A percentile compares a stretch with the other conserved stretches of the same genome.
phyloP scores from a whole-genome alignment of 1,140 invertebrate genomes.

The Caenorhabditis latens region DNA sequence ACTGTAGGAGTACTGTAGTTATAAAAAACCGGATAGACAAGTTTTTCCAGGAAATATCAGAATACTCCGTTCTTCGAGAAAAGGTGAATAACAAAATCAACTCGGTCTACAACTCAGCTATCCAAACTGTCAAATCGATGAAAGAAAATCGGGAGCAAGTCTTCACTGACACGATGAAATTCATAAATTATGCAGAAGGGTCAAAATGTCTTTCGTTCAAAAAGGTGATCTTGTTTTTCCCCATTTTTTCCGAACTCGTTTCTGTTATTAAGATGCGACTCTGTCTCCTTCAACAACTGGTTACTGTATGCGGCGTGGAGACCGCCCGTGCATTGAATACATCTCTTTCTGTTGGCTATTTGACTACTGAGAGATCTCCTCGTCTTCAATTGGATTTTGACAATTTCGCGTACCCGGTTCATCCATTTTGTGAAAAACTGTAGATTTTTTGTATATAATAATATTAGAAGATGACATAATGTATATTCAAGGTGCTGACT shows the following conservation, averaged over 20 bases:
- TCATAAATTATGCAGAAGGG: slow-evolving; percentile 51
- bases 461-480: not conserved
- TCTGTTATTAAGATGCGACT: slow-evolving; percentile 36
- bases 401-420: slow-evolving; percentile 27
- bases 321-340: slow-evolving; percentile 26
- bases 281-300: slow-evolving; percentile 11
- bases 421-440: slow-evolving; percentile 48
- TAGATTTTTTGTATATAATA: not conserved
- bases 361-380: slow-evolving; percentile 41
- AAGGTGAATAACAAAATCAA: slow-evolving; percentile 49
- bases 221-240: slow-evolving; percentile 7
- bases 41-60: slow-evolving; percentile 31
- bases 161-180: slow-evolving; percentile 48
- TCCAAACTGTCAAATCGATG: slow-evolving; percentile 37
- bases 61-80: slow-evolving; percentile 38
- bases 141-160: not conserved
- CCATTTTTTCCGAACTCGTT: not conserved
- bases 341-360: slow-evolving; percentile 47
- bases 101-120: slow-evolving; percentile 21
- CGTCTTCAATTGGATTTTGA: slow-evolving; percentile 58
- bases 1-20: too few species aligned
- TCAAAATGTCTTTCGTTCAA: slow-evolving; percentile 57
- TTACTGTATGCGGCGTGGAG: slow-evolving; percentile 15
- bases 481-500: not conserved
- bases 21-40: too few species aligned